These are phyloP conservation scores for Scylla paramamosain DNA, from an alignment of 1,140 invertebrate genomes.

Conservation along the genomic window DNA sequence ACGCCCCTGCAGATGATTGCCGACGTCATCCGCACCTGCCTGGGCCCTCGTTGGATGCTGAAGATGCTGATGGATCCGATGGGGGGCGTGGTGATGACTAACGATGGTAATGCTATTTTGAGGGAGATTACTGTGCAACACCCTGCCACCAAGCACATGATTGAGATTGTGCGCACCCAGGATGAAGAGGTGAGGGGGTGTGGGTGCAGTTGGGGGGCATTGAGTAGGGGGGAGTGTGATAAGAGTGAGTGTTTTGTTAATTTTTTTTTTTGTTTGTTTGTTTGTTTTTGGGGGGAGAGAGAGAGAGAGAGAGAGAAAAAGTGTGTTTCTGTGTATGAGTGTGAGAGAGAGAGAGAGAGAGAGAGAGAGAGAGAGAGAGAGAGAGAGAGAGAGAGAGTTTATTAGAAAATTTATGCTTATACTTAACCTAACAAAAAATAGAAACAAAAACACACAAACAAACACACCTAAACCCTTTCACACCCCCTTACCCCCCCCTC, in stretches of 20 bases:
- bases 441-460: background rate
- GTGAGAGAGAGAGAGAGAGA: too few relatives aligned
- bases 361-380: too few relatives aligned
- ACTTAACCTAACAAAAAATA: background rate
- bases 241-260: background rate
- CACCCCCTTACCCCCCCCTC: background rate
- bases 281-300: too few relatives aligned
- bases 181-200: conserved; percentile 92
- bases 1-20: conserved; percentile 94
- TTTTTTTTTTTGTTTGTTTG: background rate
- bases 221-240: background rate
- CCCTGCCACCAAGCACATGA: conserved; percentile 99
- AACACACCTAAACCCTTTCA: background rate
- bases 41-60: conserved; percentile 99
- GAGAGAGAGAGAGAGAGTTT: too few relatives aligned
- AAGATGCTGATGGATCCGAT: conserved; percentile 99
- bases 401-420: background rate
- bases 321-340: too few relatives aligned
- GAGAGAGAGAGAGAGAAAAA: too few relatives aligned
- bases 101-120: conserved; percentile 99
- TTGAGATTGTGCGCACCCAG: conserved; percentile 99
- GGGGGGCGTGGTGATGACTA: conserved; percentile 99
- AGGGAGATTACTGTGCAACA: conserved; percentile 99
- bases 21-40: conserved; percentile 98
- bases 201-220: background rate